Evolutionary conservation across 2,797 vertebrate genomes (phyloP).

Genomic region (Zalophus californianus): DNA sequence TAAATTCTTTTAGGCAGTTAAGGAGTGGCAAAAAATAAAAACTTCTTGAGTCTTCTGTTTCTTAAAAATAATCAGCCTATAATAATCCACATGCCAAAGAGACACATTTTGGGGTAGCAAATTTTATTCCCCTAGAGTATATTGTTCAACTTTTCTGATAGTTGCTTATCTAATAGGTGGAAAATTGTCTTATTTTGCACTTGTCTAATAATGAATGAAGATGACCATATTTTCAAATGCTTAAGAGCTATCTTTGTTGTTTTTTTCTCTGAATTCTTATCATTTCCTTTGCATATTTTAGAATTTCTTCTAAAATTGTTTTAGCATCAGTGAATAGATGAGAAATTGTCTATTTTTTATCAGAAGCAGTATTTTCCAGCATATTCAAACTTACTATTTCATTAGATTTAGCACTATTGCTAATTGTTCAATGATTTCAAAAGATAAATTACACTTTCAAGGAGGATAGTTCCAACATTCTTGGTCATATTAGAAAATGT

Average conservation of each 20-base stretch:
- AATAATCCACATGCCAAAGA: neutral
- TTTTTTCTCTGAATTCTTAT: conserved; percentile 9
- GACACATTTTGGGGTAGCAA: neutral
- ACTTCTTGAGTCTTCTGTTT: neutral
- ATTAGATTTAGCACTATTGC: neutral
- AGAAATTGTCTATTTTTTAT: neutral
- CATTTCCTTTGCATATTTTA: neutral
- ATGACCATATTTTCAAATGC: neutral
- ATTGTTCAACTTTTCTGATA: neutral
- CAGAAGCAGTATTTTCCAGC: neutral
- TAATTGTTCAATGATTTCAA: neutral
- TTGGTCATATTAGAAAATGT: neutral
- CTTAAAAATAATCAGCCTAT: neutral
- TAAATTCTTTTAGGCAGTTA: neutral
- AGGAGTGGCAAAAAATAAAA: neutral
- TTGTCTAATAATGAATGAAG: neutral
- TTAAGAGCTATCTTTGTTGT: neutral
- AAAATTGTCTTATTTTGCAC: neutral
- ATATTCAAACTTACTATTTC: neutral
- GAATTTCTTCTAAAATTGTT: neutral
- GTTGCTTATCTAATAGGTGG: neutral
- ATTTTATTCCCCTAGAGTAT: neutral
- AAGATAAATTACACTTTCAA: neutral
- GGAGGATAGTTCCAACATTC: neutral
- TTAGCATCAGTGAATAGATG: neutral